These are phyloP conservation scores for Magallana angulata DNA, from an alignment of 1,140 invertebrate species.

Conservation along the genomic window DNA sequence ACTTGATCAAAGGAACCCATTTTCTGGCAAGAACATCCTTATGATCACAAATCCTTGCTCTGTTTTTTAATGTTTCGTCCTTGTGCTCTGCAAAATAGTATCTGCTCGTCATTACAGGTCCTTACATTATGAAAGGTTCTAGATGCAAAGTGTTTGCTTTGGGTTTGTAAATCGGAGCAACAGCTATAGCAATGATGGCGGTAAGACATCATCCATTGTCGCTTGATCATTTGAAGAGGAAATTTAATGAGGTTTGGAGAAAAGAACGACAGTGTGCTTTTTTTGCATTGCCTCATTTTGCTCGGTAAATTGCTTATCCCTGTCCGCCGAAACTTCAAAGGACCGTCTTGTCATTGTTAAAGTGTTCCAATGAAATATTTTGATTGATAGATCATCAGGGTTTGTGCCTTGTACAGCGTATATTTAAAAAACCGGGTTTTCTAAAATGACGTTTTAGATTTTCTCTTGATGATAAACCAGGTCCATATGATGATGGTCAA, in stretches of 20 bases:
- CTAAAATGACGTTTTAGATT: too few species aligned
- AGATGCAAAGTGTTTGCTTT: not conserved
- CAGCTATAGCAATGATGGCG: not conserved
- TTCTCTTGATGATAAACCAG: too few species aligned
- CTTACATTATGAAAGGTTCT: not conserved
- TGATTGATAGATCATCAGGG: not conserved
- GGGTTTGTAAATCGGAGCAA: not conserved
- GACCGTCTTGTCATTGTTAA: not conserved
- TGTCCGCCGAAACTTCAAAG: not conserved
- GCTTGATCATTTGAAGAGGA: conserved; percentile 10
- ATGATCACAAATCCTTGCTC: conserved; percentile 16
- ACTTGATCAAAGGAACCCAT: conserved; percentile 19
- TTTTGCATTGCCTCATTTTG: conserved; percentile 10
- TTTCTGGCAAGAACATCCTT: conserved; percentile 20
- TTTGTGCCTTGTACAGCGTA: not conserved
- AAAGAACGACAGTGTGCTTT: not conserved
- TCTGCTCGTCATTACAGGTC: not conserved
- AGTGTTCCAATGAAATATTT: not conserved
- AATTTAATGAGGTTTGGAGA: conserved; percentile 2
- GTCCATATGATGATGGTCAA: too few species aligned
- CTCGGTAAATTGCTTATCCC: not conserved
- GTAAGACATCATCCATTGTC: not conserved
- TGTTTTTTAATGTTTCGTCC: not conserved
- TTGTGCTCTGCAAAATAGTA: not conserved
- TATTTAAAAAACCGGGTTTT: too few species aligned